Conservation (phyloP, 2,888 invertebrate genomes). For the Germaria angustata region DNA sequence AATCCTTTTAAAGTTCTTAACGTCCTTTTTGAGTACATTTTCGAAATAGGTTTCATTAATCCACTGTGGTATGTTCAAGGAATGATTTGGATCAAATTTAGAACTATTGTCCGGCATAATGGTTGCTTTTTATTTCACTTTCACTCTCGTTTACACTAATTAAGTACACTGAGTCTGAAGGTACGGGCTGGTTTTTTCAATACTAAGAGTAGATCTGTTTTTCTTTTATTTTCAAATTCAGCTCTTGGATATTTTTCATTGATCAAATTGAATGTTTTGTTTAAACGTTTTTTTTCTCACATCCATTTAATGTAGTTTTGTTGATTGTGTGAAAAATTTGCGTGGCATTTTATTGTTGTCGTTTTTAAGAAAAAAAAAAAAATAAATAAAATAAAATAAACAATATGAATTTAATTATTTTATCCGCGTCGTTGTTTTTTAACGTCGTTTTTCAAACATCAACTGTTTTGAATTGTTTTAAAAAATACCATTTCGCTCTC, state of each 20-base stretch:
- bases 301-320: slow-evolving; percentile 38
- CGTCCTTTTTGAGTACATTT: slow-evolving; percentile 73
- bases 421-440: slow-evolving; percentile 39
- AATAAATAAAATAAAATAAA: too few species aligned
- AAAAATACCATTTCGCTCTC: slow-evolving; percentile 34
- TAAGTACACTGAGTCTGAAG: slow-evolving; percentile 11
- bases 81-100: slow-evolving; percentile 59
- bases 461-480: slow-evolving; percentile 49
- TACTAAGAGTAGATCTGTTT: neutral
- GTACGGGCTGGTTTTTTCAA: neutral
- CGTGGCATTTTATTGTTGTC: neutral
- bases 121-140: neutral
- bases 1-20: slow-evolving; percentile 72
- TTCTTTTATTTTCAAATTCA: neutral
- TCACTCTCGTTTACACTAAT: neutral
- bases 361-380: neutral
- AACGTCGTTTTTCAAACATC: slow-evolving; percentile 46
- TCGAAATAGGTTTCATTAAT: slow-evolving; percentile 74
- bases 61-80: slow-evolving; percentile 73
- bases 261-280: slow-evolving; percentile 6
- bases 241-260: slow-evolving; percentile 9
- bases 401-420: slow-evolving; percentile 7
- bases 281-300: slow-evolving; percentile 1
- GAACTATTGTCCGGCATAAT: slow-evolving; percentile 67
- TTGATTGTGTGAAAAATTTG: slow-evolving; percentile 27